Evolutionary conservation across 2,797 vertebrate species (phyloP), one percentile per base, ranked within the genome.

Genomic region (Lerista edwardsae): DNA sequence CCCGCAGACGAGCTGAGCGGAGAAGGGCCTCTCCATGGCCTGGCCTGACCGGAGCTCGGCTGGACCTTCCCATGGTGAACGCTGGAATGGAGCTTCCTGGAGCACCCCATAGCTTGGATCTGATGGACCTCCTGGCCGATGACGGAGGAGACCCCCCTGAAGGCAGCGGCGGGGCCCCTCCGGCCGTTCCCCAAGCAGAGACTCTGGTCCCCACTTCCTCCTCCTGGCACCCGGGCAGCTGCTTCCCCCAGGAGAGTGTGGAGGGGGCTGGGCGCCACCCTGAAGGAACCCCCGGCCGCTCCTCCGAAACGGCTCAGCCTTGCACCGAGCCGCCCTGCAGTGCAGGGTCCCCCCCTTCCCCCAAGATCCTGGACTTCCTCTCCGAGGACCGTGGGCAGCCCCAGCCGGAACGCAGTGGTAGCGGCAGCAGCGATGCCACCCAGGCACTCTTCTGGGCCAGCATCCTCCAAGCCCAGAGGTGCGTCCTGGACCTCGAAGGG

Each of bases 401-500:
- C 1, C 51, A 69, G 1, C 85, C 0, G 3, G 72, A 75, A 6
- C 74, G 25, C 7, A 84, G 0, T 55, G 10, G 59, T 0, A 72
- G 82, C 27, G 36, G 27, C 82, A 89, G 39, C 23, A 81, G 62
- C 74, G 79, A 78, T 0, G 85, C 91, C 8, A 78, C 94, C 0
- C 91, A 94, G 74, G 93, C 93, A 41, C 79, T 93, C 14, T 94
- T 96, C 91, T 93, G 92, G 92, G 93, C 92, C 0, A 93, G 95
- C 57, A 93, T 96, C 80, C 86, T 94, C 39, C 94, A 95, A 86
- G 95, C 93, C 65, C 94, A 95, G 89, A 91, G 93, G 87, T 96
- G 95, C 0, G 80, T 95, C 36, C 81, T 94, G 68, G 94, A 96
- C 78, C 87, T 96, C 21, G 94, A 96, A 23, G 95, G 94, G n/a